Base-by-base conservation (phyloP, 2,797 vertebrate species). In the Typhlichthys eigenmanni region DNA sequence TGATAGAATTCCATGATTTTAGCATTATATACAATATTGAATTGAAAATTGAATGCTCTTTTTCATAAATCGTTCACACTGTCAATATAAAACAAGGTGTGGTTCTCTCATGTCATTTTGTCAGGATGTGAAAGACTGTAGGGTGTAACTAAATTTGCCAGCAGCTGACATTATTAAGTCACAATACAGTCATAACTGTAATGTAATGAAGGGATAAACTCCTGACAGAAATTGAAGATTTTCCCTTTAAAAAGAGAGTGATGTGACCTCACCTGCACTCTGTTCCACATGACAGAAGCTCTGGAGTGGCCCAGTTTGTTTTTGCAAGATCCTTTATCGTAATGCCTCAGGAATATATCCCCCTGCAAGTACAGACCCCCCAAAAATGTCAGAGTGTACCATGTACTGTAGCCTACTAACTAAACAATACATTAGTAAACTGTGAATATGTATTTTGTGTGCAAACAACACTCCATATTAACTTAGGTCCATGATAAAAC, bases 291-390 rank as follows among this genome's bases (percentile, higher is more conserved):
- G 47, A 99, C 95, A 0, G 96, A 98, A 2, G 97, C 97, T 78
- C 97, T 91, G 0, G 97, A 98, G 89, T 99, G 97, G 77, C 97
- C 97, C 58, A 99, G 93, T 87, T 96, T 99, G 90, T 99, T 97
- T 68, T 95, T 93, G 87, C 96, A 99, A 0, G 96, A 95, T 0
- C 97, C 97, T 89, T 95, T 98, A 89, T 99, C 96, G 0, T 98
- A 99, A 85, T 99, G 96, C 71, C 95, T 92, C 86, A 98, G 87
- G 90, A 99, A 99, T 88, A 99, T 98, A 78, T 99, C 97, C 0
- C 96, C 96, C 96, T 99, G 88, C 55, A 92, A 90, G 61, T 8
- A 75, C 16, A 73, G 47, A 19, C 19, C 19, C 48, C 47, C 3
- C 56, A 19, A 47, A 19, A 61, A 0, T 50, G 43, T 47, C 50